Evolutionary conservation across 2,797 vertebrate genomes (phyloP).

Genomic region (Parambassis ranga): DNA sequence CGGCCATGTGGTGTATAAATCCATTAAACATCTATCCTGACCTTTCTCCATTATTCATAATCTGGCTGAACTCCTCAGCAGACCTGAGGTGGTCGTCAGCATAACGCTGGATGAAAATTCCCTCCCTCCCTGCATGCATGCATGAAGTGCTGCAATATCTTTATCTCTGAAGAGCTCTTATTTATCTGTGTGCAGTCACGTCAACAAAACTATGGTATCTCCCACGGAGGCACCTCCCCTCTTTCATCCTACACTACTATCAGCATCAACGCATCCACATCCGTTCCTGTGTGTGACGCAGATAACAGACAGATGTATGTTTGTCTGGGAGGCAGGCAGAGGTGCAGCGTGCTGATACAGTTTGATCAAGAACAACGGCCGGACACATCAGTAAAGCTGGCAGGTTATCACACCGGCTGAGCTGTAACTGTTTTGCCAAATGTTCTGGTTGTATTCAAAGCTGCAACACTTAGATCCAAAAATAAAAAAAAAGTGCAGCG

Average conservation of each 20-base stretch:
- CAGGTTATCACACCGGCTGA: constrained; percentile 3
- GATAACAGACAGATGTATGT: constrained; percentile 38
- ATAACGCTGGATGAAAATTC: constrained; percentile 5
- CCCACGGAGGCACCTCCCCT: background rate
- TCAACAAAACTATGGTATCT: background rate
- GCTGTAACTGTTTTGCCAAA: constrained; percentile 6
- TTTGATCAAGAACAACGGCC: constrained; percentile 19
- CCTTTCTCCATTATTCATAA: constrained; percentile 75
- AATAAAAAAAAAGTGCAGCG: background rate
- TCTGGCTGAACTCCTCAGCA: constrained; percentile 51
- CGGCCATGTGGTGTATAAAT: constrained; percentile 46
- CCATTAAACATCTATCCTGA: constrained; percentile 64
- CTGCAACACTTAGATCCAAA: background rate
- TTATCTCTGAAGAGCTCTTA: background rate
- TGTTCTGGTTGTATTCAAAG: background rate
- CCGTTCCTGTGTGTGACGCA: constrained; percentile 17
- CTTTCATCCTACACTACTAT: constrained; percentile 16
- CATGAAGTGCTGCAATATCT: constrained; percentile 2
- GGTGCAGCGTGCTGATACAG: constrained; percentile 6
- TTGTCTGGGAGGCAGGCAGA: constrained; percentile 30
- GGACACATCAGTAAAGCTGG: constrained; percentile 9
- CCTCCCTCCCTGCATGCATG: too few species aligned
- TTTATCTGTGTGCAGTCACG: background rate
- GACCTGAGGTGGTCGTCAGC: constrained; percentile 47
- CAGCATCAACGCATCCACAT: constrained; percentile 27